phyloP scores from a whole-genome alignment of 2,888 invertebrate genomes.

The Polyploca ridens region DNA sequence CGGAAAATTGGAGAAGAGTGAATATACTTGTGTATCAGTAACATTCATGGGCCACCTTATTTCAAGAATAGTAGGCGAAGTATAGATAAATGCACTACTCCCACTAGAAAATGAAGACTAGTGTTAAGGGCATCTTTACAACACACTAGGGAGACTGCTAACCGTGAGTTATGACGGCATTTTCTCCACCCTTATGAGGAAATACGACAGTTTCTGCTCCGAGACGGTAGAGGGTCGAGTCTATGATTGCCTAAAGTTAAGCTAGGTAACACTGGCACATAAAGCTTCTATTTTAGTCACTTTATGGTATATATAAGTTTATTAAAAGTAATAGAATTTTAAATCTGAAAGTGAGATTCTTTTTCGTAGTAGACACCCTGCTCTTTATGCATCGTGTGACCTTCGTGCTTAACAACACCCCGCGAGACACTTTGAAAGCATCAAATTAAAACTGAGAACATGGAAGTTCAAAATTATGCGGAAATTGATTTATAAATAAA shows the following conservation, averaged over 20 bases:
- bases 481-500: slow-evolving; percentile 11
- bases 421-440: slow-evolving; percentile 38
- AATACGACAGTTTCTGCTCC: slow-evolving; percentile 78
- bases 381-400: slow-evolving; percentile 58
- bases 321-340: neutral
- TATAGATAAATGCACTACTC: slow-evolving; percentile 60
- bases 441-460: slow-evolving; percentile 32
- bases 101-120: slow-evolving; percentile 80
- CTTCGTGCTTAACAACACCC: slow-evolving; percentile 44
- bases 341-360: slow-evolving; percentile 19
- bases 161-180: slow-evolving; percentile 81
- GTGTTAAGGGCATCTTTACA: slow-evolving; percentile 83
- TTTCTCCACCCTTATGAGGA: slow-evolving; percentile 82
- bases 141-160: slow-evolving; percentile 77
- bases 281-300: slow-evolving; percentile 23
- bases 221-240: slow-evolving; percentile 64
- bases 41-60: too few species aligned
- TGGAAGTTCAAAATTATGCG: too few species aligned
- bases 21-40: neutral
- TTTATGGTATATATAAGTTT: neutral
- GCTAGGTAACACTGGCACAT: slow-evolving; percentile 43
- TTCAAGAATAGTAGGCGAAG: slow-evolving; percentile 26
- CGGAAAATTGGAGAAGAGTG: neutral
- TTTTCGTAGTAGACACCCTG: slow-evolving; percentile 15
- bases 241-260: slow-evolving; percentile 74